Evolutionary conservation across 92 coral and sea anemone genomes (phyloP).

Genomic region (Bergia puertoricense): DNA sequence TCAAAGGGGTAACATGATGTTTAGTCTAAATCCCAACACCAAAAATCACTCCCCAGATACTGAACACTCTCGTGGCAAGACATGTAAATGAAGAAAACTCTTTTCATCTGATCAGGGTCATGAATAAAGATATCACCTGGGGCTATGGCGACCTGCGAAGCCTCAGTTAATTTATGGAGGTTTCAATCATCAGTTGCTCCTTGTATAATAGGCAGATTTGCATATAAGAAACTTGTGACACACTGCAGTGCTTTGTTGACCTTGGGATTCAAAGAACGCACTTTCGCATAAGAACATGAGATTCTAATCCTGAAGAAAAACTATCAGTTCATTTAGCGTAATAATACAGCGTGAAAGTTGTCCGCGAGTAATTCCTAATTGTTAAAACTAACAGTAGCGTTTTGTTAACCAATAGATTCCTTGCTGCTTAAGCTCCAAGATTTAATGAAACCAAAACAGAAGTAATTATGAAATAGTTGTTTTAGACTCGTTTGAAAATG

Average conservation of each 20-base stretch:
- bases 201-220: conserved; percentile 21
- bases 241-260: conserved; percentile 35
- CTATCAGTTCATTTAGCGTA: background rate
- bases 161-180: conserved; percentile 31
- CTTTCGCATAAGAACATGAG: background rate
- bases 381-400: conserved; percentile 26
- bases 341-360: background rate
- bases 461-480: conserved; percentile 19
- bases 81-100: conserved; percentile 6
- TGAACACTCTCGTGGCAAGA: conserved; percentile 27
- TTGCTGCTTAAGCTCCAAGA: background rate
- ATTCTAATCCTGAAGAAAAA: conserved; percentile 16
- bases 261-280: background rate
- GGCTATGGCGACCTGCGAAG: conserved; percentile 3
- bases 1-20: conserved; percentile 7
- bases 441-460: conserved; percentile 28
- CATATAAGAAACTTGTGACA: conserved; percentile 28
- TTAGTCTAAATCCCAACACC: conserved; percentile 9
- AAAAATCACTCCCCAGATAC: background rate
- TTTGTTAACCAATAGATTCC: conserved; percentile 21
- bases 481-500: conserved; percentile 19
- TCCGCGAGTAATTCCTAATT: conserved; percentile 11
- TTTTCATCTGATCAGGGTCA: background rate
- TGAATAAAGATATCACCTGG: conserved; percentile 39
- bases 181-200: conserved; percentile 33